Conservation (phyloP, 2,888 invertebrate genomes). For the Temnothorax ravouxi region DNA sequence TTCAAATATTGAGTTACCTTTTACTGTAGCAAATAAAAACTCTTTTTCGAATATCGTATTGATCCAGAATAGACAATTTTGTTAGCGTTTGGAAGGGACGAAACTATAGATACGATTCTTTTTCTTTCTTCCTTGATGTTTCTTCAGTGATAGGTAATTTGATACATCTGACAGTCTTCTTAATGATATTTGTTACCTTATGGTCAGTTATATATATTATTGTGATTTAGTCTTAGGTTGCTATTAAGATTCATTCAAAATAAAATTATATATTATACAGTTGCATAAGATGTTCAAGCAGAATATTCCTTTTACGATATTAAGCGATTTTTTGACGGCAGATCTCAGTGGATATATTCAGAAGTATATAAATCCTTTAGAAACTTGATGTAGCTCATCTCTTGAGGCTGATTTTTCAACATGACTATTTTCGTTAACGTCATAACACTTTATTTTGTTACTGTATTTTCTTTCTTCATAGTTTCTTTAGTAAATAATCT, state of each 20-base stretch:
- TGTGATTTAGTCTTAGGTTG: conserved; percentile 24
- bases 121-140: conserved; percentile 67
- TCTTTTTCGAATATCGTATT: conserved; percentile 57
- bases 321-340: conserved; percentile 17
- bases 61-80: conserved; percentile 60
- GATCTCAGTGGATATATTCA: conserved; percentile 14
- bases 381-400: conserved; percentile 21
- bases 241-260: conserved; percentile 33
- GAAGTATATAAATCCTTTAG: conserved; percentile 29
- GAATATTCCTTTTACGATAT: conserved; percentile 27
- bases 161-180: conserved; percentile 14
- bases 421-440: background rate
- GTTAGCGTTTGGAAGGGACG: conserved; percentile 51
- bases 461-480: background rate
- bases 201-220: conserved; percentile 12
- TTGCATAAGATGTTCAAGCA: conserved; percentile 7
- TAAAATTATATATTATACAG: conserved; percentile 23
- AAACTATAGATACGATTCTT: conserved; percentile 63
- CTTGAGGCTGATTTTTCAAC: conserved; percentile 23
- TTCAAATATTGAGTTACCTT: conserved; percentile 61
- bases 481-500: conserved; percentile 11
- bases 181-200: conserved; percentile 46
- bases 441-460: conserved; percentile 1
- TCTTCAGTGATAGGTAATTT: conserved; percentile 60
- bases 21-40: conserved; percentile 50